phyloP scores from a whole-genome alignment of 2,888 invertebrate species.

The Ochropacha duplaris region DNA sequence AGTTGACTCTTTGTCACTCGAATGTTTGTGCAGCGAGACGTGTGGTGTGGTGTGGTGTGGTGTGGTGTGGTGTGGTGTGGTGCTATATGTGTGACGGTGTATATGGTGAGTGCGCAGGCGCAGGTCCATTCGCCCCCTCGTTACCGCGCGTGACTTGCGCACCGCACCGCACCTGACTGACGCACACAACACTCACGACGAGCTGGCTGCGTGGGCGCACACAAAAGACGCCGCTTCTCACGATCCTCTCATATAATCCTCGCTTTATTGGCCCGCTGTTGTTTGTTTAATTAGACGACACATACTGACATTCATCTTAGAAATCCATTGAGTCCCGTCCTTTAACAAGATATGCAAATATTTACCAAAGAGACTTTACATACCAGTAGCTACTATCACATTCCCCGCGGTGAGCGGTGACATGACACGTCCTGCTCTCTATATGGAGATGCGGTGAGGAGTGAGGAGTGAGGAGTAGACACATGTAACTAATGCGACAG shows the following conservation, averaged over 20 bases:
- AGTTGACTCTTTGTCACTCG: not conserved
- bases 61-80: not conserved
- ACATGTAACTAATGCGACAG: not conserved
- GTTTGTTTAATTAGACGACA: not conserved
- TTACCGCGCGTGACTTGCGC: constrained; percentile 10
- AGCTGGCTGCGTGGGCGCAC: not conserved
- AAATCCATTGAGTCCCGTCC: not conserved
- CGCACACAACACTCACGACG: not conserved
- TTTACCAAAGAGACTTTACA: not conserved
- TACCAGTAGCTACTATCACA: not conserved
- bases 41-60: not conserved
- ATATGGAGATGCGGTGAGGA: not conserved
- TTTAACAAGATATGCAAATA: not conserved
- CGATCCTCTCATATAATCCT: not conserved
- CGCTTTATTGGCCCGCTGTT: not conserved
- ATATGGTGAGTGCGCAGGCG: not conserved
- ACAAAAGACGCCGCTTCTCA: not conserved
- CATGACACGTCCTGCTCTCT: not conserved
- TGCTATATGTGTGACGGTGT: not conserved
- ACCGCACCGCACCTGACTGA: too few species aligned
- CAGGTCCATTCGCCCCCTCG: not conserved
- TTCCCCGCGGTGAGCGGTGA: not conserved
- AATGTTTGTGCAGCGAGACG: not conserved
- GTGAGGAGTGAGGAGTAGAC: too few species aligned
- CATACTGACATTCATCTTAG: too few species aligned